A percentile compares a stretch with the other conserved stretches of the same genome.
Conservation (phyloP, 2,888 invertebrate species). For the Morpho deidamia region DNA sequence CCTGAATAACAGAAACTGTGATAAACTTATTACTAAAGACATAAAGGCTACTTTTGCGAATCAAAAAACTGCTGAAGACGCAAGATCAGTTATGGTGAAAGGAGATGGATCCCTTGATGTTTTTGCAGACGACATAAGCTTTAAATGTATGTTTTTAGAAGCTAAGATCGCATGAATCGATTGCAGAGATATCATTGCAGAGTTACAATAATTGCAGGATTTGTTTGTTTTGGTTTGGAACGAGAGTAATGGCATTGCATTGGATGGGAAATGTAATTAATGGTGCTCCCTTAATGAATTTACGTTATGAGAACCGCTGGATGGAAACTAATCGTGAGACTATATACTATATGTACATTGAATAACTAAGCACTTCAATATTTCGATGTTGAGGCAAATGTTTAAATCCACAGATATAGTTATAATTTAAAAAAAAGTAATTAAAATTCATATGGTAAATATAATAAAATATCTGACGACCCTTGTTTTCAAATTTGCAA, state of each 20-base stretch:
- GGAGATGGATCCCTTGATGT: constrained; percentile 35
- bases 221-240: constrained; percentile 72
- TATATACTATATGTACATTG: constrained; percentile 5
- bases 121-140: constrained; percentile 32
- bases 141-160: constrained; percentile 25
- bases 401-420: too few species aligned
- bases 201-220: constrained; percentile 69
- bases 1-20: constrained; percentile 20
- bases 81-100: constrained; percentile 43
- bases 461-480: too few species aligned
- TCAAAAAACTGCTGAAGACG: constrained; percentile 30
- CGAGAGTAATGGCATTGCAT: constrained; percentile 65
- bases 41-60: constrained; percentile 40
- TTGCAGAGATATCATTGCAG: constrained; percentile 31
- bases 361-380: too few species aligned
- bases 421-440: too few species aligned
- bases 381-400: too few species aligned
- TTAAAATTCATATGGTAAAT: too few species aligned
- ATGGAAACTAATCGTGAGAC: constrained; percentile 22
- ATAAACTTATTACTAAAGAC: constrained; percentile 31
- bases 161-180: constrained; percentile 21
- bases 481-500: too few species aligned
- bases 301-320: constrained; percentile 60
- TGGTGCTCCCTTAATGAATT: constrained; percentile 70
- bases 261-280: constrained; percentile 61